These are phyloP conservation scores for Ptychochromis oligacanthus DNA, from an alignment of 2,113 vertebrate genomes.

Conservation along the genomic window DNA sequence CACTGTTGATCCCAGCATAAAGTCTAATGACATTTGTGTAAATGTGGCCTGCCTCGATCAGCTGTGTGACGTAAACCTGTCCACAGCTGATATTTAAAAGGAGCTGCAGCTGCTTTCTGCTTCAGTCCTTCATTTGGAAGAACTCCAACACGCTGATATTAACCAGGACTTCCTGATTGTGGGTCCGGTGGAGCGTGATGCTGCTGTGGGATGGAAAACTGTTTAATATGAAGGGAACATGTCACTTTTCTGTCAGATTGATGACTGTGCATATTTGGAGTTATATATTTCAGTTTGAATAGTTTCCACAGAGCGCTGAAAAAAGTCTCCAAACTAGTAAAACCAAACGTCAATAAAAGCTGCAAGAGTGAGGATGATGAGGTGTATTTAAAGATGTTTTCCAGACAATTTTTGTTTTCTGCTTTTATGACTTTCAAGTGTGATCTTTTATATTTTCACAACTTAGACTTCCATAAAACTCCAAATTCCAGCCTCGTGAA, in stretches of 20 bases:
- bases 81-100: constrained; percentile 19
- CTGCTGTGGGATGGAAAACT: constrained; percentile 17
- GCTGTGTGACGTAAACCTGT: constrained; percentile 14
- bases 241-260: background rate
- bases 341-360: background rate
- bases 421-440: background rate
- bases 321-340: constrained; percentile 7
- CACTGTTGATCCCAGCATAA: background rate
- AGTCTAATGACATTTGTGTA: background rate
- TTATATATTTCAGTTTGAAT: background rate
- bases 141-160: background rate
- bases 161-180: constrained; percentile 36
- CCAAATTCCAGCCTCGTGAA: background rate
- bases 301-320: background rate
- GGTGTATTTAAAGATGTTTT: constrained; percentile 1
- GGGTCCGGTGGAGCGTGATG: background rate
- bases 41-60: background rate
- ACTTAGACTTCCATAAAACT: background rate
- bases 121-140: constrained; percentile 21
- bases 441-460: background rate
- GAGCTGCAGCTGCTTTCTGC: background rate
- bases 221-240: background rate
- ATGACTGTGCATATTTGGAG: constrained; percentile 7
- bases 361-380: background rate
- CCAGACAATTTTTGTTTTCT: background rate